Base-by-base conservation (phyloP, 2,797 vertebrate species). In the Sandelia bainsii region DNA sequence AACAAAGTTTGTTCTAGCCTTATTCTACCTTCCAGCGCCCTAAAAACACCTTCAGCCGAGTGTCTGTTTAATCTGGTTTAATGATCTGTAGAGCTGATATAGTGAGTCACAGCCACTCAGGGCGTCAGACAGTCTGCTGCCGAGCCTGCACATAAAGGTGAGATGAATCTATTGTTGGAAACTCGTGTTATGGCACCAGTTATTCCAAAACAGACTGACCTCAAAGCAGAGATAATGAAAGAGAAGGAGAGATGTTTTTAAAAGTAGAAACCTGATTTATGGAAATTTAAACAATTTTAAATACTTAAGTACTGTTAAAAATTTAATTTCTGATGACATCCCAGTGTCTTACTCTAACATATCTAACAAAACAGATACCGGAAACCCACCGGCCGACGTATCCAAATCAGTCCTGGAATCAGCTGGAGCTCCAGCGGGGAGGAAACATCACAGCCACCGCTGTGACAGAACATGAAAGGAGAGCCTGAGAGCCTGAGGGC, bases 61-160 rank as follows among this genome's bases (percentile, higher is more conserved):
- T 51, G 37, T 25, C 51, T 27, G 67, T 83, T 77, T 46, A 58
- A 84, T 82, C 70, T 72, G 74, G n/a, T 69, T 70, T 80, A 88
- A 85, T 65, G 82, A 87, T 72, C 62, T 14, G 29, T 44, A 80
- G 72, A 68, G 69, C 29, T 34, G 57, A 39, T 72, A 53, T 16
- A 77, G 69, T 67, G 79, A 76, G 40, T 81, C 82, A 77, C 53
- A 54, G 56, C 8, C 51, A 13, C 27, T 40, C 27, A 29, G 48
- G 66, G 79, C 85, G 73, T 82, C 87, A 66, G 52, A 49, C 61
- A 51, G 83, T 89, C 91, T 90, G 85, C 59, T 54, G 66, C 60
- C 62, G 37, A 45, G 67, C 66, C 62, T 65, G 69, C 63, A 64
- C 48, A 72, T 46, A 3, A 12, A 78, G 39, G 56, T 80, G 69